These are phyloP conservation scores for Glyptemys insculpta DNA, from an alignment of 2,797 vertebrate genomes.

Conservation along the genomic window DNA sequence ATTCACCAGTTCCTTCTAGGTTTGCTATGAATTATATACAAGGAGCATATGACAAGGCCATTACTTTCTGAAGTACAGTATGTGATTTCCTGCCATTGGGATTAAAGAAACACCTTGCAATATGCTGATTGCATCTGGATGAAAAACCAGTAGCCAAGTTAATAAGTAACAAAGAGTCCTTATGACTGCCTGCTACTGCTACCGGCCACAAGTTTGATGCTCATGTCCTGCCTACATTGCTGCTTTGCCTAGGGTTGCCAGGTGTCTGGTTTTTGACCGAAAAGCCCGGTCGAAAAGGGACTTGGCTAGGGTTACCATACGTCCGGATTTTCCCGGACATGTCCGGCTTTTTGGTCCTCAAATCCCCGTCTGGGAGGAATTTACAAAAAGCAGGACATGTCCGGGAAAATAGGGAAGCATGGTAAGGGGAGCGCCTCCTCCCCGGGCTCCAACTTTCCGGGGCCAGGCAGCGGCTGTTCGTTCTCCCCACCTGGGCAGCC, in stretches of 20 bases:
- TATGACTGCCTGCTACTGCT: not conserved
- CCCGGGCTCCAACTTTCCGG: too few relatives aligned
- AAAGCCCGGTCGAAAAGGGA: too few relatives aligned
- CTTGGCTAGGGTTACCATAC: too few relatives aligned
- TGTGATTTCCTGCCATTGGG: conserved; percentile 19
- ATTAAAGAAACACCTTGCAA: not conserved
- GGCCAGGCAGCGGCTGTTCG: too few relatives aligned
- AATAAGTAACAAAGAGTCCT: not conserved
- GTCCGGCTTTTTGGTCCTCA: too few relatives aligned
- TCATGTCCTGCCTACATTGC: conserved; percentile 21
- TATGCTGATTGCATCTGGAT: not conserved
- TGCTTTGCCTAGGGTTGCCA: not conserved
- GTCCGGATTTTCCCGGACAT: too few relatives aligned
- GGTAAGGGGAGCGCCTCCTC: too few relatives aligned
- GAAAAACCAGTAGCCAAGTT: not conserved
- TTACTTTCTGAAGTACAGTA: conserved; percentile 20
- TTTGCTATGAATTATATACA: conserved; percentile 62
- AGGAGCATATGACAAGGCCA: conserved; percentile 49
- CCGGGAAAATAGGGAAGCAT: too few relatives aligned
- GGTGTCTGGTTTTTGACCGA: too few relatives aligned
- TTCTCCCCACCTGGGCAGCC: too few relatives aligned
- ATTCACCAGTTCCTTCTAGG: conserved; percentile 49
- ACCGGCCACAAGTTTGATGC: conserved; percentile 5
- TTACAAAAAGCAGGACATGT: too few relatives aligned
- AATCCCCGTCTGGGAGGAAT: too few relatives aligned